These are phyloP conservation scores for Limnephilus lunatus DNA, from an alignment of 2,888 invertebrate species.

Conservation along the genomic window DNA sequence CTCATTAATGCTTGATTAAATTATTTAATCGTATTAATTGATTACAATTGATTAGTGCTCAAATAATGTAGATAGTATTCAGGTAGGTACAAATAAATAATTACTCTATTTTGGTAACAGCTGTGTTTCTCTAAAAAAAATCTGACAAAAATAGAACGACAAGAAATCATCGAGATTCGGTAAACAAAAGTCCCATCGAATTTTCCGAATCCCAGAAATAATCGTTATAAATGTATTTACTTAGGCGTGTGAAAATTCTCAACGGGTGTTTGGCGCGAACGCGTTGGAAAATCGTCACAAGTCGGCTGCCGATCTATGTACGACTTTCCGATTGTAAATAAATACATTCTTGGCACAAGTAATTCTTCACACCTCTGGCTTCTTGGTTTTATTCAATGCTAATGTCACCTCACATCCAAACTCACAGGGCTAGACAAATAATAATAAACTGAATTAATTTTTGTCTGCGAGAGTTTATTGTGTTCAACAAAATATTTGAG, in stretches of 20 bases:
- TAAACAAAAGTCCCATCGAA: background rate
- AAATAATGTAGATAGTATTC: background rate
- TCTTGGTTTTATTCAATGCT: conserved; percentile 35
- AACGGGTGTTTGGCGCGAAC: background rate
- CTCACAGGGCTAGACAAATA: background rate
- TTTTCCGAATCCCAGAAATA: background rate
- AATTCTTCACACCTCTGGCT: conserved; percentile 5
- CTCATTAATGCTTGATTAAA: background rate
- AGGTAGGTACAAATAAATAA: background rate
- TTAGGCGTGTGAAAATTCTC: background rate
- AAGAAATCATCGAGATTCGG: no score
- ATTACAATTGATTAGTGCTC: background rate
- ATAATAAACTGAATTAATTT: background rate
- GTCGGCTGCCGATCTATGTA: background rate
- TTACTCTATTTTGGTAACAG: background rate
- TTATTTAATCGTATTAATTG: background rate
- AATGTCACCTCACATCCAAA: conserved; percentile 19
- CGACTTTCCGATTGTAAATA: conserved; percentile 31
- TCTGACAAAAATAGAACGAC: no score
- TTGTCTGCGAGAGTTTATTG: background rate
- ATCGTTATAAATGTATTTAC: background rate
- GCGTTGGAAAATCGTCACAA: background rate
- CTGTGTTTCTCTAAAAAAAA: background rate
- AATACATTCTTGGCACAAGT: conserved; percentile 43
- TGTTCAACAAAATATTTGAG: no score